These are phyloP conservation scores for Ramazzottius varieornatus DNA, from an alignment of 2,888 invertebrate genomes.

Conservation along the genomic window DNA sequence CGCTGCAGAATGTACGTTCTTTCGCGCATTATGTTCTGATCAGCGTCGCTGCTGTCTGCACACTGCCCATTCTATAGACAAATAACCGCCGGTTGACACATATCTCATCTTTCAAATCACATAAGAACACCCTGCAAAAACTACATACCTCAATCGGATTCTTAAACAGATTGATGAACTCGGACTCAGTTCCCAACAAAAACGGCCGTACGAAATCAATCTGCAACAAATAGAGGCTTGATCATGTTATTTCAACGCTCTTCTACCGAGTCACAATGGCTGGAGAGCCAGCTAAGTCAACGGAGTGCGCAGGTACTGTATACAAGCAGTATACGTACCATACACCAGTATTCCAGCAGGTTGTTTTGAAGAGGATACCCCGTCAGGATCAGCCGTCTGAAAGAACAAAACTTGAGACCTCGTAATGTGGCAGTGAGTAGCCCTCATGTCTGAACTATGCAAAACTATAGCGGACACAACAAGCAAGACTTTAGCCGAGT, in stretches of 20 bases:
- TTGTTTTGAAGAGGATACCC: constrained; percentile 97
- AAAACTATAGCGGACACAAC: no score
- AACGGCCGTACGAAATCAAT: constrained; percentile 81
- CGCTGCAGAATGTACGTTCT: constrained; percentile 71
- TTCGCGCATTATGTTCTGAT: constrained; percentile 73
- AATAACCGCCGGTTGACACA: no score
- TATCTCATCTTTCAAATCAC: no score
- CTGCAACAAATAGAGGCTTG: background rate
- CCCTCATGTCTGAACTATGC: no score
- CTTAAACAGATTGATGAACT: constrained; percentile 96
- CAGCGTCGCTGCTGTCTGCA: constrained; percentile 77
- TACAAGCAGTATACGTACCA: constrained; percentile 34
- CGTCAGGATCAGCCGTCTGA: constrained; percentile 65
- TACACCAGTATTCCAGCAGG: constrained; percentile 78
- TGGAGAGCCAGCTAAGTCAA: no score
- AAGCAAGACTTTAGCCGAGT: no score
- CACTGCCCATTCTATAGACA: constrained; percentile 96
- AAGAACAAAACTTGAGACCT: no score
- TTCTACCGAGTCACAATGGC: background rate
- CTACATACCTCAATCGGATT: constrained; percentile 90
- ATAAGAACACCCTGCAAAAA: no score
- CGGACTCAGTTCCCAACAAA: constrained; percentile 79
- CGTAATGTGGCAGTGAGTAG: no score
- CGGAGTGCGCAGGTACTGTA: no score
- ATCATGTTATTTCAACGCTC: background rate